These are phyloP conservation scores for Lordiphosa clarofinis DNA, from an alignment of 1,140 invertebrate species.

Conservation along the genomic window DNA sequence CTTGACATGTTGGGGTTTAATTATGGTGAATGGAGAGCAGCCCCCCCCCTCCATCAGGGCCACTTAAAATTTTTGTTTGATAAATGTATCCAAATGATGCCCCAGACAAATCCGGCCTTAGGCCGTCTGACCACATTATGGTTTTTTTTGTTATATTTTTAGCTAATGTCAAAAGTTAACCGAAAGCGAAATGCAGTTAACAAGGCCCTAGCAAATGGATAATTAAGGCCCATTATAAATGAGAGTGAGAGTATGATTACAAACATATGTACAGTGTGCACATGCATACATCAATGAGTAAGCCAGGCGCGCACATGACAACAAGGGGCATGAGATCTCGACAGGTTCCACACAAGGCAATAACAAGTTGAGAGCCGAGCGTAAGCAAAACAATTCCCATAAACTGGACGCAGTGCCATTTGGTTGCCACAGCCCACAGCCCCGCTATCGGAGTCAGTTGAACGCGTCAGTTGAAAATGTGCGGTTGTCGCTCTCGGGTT, in stretches of 20 bases:
- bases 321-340: slow-evolving; percentile 3
- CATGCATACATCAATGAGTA: slow-evolving; percentile 23
- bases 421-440: neutral
- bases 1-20: slow-evolving; percentile 30
- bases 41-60: slow-evolving; percentile 8
- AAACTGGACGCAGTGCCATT: slow-evolving; percentile 52
- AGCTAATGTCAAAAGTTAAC: slow-evolving; percentile 49
- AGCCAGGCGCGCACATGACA: slow-evolving; percentile 28
- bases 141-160: no score
- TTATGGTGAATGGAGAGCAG: slow-evolving; percentile 29
- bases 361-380: slow-evolving; percentile 41
- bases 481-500: slow-evolving; percentile 4
- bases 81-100: slow-evolving; percentile 47
- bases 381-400: slow-evolving; percentile 48
- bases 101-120: slow-evolving; percentile 3
- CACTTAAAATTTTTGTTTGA: slow-evolving; percentile 30
- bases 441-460: neutral
- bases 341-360: slow-evolving; percentile 57
- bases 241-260: slow-evolving; percentile 53
- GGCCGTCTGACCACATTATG: no score
- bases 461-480: neutral
- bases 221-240: slow-evolving; percentile 49
- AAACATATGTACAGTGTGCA: neutral
- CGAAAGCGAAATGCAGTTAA: slow-evolving; percentile 36
- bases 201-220: slow-evolving; percentile 23